phyloP scores from a whole-genome alignment of 2,888 invertebrate species.

The Eueremaeus valkanovi region DNA sequence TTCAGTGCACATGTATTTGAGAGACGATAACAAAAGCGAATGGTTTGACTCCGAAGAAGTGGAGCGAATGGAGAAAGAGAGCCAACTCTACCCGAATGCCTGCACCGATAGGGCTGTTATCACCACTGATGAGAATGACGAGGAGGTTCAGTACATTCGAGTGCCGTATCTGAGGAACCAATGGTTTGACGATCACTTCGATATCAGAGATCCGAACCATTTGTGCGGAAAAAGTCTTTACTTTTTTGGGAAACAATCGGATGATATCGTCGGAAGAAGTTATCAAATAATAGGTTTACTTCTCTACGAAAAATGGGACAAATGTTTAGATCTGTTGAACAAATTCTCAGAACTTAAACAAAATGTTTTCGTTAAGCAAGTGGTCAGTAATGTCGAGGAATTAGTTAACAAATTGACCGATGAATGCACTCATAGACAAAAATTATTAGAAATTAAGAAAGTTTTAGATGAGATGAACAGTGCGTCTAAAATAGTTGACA shows the following conservation, averaged over 20 bases:
- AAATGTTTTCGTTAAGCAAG: not conserved
- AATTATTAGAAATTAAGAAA: conserved; percentile 5
- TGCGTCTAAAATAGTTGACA: conserved; percentile 37
- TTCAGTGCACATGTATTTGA: conserved; percentile 68
- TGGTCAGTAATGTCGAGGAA: conserved; percentile 19
- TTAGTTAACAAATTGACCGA: not conserved
- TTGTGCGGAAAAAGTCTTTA: conserved; percentile 76
- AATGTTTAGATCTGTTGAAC: conserved; percentile 47
- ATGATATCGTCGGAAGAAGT: conserved; percentile 49
- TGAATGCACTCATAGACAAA: not conserved
- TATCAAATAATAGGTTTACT: conserved; percentile 62
- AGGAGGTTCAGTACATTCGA: conserved; percentile 57
- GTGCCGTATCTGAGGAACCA: conserved; percentile 74
- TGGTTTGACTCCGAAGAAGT: conserved; percentile 5
- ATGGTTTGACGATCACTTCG: conserved; percentile 85
- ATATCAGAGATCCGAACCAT: conserved; percentile 66
- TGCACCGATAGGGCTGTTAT: conserved; percentile 49
- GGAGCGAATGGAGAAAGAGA: not conserved
- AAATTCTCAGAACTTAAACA: conserved; percentile 7
- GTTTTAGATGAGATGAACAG: conserved; percentile 30
- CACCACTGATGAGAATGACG: conserved; percentile 50
- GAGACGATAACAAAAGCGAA: conserved; percentile 28
- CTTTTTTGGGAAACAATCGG: conserved; percentile 48
- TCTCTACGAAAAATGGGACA: conserved; percentile 64
- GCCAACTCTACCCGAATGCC: conserved; percentile 42